Conservation (phyloP, 2,888 invertebrate species). For the Mycalesis mineus region DNA sequence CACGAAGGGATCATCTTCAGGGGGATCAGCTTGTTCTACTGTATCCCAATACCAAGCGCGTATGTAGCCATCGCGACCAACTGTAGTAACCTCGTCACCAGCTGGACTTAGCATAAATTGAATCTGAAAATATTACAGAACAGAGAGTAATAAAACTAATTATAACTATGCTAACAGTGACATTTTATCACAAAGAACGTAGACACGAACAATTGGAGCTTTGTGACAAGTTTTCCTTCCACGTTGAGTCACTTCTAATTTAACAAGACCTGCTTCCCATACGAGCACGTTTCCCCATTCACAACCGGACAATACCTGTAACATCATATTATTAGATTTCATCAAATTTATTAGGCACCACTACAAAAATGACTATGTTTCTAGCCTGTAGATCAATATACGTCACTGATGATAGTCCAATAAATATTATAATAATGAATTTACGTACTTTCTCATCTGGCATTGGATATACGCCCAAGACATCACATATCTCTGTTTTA, state of each 20-base stretch:
- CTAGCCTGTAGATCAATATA: too few species aligned
- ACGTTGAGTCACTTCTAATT: conserved; percentile 87
- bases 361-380: too few species aligned
- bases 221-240: conserved; percentile 85
- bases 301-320: conserved; percentile 87
- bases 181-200: not conserved
- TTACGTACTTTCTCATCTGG: conserved; percentile 88
- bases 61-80: conserved; percentile 86
- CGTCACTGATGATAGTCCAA: not conserved
- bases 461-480: conserved; percentile 89
- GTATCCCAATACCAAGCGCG: conserved; percentile 94
- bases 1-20: conserved; percentile 87
- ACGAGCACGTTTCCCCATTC: conserved; percentile 95
- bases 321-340: not conserved
- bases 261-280: conserved; percentile 94
- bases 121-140: conserved; percentile 44
- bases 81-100: conserved; percentile 67
- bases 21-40: conserved; percentile 91
- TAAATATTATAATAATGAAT: not conserved
- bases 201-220: conserved; percentile 80
- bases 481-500: conserved; percentile 94
- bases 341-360: too few species aligned
- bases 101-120: conserved; percentile 69
- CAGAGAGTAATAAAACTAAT: not conserved
- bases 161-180: too few species aligned